Percentiles rank a stretch among this genome's conserved stretches.
These are phyloP conservation scores for Arrhamphus sclerolepis DNA, from an alignment of 2,797 vertebrate genomes.

Conservation along the genomic window DNA sequence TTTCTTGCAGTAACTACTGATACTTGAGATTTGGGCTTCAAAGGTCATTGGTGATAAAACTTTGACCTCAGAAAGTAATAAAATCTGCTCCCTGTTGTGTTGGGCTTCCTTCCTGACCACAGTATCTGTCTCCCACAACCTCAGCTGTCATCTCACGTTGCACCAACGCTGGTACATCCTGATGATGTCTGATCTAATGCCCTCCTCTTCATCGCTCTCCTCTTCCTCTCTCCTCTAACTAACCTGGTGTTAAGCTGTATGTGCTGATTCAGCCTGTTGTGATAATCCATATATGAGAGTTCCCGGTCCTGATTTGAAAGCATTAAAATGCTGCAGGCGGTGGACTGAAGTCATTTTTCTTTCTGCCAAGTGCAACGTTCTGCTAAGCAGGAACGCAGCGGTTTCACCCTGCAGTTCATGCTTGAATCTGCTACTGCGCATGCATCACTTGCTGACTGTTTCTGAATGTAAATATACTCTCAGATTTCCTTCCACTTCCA, in stretches of 20 bases:
- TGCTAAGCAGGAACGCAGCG: conserved; percentile 24
- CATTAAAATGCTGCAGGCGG: conserved; percentile 52
- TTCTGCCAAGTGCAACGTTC: conserved; percentile 42
- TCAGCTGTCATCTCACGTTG: conserved; percentile 26
- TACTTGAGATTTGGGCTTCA: too few species aligned
- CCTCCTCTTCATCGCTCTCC: too few species aligned
- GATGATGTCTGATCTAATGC: conserved; percentile 28
- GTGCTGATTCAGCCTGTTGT: conserved; percentile 63
- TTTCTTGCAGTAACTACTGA: too few species aligned
- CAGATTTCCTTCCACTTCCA: neutral
- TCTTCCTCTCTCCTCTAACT: conserved; percentile 6
- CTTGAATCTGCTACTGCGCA: neutral
- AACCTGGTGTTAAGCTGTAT: conserved; percentile 37
- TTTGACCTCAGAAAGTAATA: too few species aligned
- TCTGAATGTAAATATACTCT: conserved; percentile 14
- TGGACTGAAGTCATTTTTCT: conserved; percentile 52
- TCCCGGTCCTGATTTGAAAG: conserved; percentile 50
- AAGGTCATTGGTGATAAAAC: too few species aligned
- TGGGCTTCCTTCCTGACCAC: too few species aligned
- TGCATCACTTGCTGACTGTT: conserved; percentile 13
- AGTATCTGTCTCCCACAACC: conserved; percentile 19
- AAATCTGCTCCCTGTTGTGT: too few species aligned
- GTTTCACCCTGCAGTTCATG: neutral
- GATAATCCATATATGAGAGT: conserved; percentile 52
- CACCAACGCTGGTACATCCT: conserved; percentile 31